Conservation (phyloP, 2,797 vertebrate species). For the Vespertilio murinus region DNA sequence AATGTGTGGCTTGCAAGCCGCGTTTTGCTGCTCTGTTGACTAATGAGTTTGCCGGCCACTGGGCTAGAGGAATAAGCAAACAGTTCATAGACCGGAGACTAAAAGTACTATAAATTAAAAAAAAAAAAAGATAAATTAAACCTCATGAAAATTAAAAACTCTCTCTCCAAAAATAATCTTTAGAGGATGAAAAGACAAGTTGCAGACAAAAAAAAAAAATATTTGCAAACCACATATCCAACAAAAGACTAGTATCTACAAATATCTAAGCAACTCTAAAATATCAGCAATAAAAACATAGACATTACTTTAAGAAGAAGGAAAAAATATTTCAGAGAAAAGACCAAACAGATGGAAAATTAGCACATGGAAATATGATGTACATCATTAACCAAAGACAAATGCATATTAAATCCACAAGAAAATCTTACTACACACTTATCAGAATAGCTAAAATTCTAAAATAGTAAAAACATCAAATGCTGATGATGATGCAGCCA, state of each 20-base stretch:
- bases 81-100: not conserved
- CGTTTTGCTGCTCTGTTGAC: too few species aligned
- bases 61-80: not conserved
- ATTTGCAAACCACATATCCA: not conserved
- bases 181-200: not conserved
- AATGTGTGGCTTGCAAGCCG: too few species aligned
- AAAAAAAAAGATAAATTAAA: not conserved
- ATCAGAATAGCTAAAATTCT: not conserved
- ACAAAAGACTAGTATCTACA: constrained; percentile 1
- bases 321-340: not conserved
- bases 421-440: not conserved
- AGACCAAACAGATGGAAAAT: not conserved
- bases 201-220: not conserved
- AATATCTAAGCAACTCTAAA: not conserved
- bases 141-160: not conserved
- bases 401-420: not conserved
- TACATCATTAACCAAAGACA: not conserved
- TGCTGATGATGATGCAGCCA: not conserved
- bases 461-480: not conserved
- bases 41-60: too few species aligned
- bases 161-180: not conserved
- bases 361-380: not conserved
- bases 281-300: not conserved
- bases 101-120: not conserved
- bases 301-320: not conserved